Evolutionary conservation across 2,113 vertebrate genomes (phyloP).

Genomic region (Isurus oxyrinchus): DNA sequence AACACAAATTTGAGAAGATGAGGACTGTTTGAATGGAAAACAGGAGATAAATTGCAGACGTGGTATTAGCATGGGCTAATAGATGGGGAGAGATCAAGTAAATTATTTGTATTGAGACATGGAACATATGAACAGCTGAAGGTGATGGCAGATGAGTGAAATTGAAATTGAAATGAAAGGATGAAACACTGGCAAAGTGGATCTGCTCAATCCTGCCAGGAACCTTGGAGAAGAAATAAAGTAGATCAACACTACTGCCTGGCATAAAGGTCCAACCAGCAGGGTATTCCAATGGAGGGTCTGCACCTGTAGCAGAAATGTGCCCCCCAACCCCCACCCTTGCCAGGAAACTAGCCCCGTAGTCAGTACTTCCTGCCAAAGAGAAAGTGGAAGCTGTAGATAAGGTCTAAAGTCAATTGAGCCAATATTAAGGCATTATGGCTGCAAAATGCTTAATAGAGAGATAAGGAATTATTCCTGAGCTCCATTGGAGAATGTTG

Average conservation of each 20-base stretch:
- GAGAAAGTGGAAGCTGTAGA: not conserved
- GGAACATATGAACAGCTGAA: not conserved
- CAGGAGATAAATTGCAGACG: not conserved
- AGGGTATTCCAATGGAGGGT: not conserved
- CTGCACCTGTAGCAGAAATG: not conserved
- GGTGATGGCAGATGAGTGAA: not conserved
- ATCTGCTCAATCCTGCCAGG: not conserved
- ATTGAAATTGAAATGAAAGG: not conserved
- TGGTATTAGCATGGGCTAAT: not conserved
- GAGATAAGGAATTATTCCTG: not conserved
- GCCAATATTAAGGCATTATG: not conserved
- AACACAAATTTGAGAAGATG: not conserved
- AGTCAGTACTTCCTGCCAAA: not conserved
- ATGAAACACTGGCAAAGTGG: not conserved
- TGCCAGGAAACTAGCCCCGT: not conserved
- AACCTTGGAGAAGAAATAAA: not conserved
- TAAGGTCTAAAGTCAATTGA: not conserved
- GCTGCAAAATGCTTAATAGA: not conserved
- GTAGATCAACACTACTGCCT: not conserved
- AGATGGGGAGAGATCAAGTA: not conserved
- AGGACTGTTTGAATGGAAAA: not conserved
- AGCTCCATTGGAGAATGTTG: not conserved
- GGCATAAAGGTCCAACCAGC: not conserved
- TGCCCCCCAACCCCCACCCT: not conserved
- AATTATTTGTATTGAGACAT: not conserved